Conservation (phyloP, 2,113 vertebrate genomes). For the Hyperopisus bebe region DNA sequence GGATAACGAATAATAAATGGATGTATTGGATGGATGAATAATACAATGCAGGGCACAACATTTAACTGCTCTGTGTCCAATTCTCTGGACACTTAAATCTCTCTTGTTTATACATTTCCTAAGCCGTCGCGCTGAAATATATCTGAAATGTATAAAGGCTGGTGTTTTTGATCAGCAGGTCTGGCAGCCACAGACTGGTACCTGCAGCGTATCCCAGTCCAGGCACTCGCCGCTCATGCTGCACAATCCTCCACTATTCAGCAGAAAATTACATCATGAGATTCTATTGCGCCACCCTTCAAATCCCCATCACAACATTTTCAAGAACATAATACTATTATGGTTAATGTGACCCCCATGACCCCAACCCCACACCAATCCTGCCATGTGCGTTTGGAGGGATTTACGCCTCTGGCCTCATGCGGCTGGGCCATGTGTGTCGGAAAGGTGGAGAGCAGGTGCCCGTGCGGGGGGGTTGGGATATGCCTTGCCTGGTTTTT, state of each 20-base stretch:
- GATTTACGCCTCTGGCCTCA: background rate
- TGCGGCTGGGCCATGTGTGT: background rate
- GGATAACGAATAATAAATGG: background rate
- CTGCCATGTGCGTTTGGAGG: background rate
- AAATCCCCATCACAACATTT: conserved; percentile 21
- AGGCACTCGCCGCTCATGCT: background rate
- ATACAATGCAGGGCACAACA: background rate
- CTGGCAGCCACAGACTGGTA: background rate
- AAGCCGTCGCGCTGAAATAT: background rate
- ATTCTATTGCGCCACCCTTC: background rate
- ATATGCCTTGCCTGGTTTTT: background rate
- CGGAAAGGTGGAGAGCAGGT: background rate
- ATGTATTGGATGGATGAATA: background rate
- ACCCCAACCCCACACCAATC: background rate
- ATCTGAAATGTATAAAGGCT: background rate
- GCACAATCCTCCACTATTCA: background rate
- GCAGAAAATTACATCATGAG: conserved; percentile 17
- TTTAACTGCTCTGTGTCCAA: background rate
- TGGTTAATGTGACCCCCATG: background rate
- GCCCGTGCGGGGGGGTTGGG: background rate
- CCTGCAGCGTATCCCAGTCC: background rate
- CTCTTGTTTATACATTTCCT: background rate
- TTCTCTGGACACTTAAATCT: background rate
- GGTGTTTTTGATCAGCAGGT: background rate
- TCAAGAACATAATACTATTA: conserved; percentile 26